Percentiles rank a stretch among this genome's conserved stretches.
phyloP scores from a whole-genome alignment of 2,113 vertebrate genomes.

The Ramphastos sulfuratus region DNA sequence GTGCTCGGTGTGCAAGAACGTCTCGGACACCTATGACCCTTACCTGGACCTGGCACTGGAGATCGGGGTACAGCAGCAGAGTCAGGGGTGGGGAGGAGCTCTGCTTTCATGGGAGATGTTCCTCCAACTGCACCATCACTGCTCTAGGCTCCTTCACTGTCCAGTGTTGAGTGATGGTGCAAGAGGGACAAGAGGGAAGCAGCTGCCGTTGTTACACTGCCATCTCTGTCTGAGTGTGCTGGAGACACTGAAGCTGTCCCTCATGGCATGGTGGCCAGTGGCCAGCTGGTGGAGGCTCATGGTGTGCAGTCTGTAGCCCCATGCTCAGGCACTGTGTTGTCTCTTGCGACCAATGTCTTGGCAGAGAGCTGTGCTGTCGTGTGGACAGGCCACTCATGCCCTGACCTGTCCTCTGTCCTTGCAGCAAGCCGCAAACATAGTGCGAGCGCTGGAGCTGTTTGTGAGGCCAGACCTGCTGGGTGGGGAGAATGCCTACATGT shows the following conservation, averaged over 20 bases:
- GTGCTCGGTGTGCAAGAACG: slow-evolving; percentile 90
- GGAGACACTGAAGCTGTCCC: background rate
- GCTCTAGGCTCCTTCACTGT: background rate
- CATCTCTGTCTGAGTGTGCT: fast-evolving
- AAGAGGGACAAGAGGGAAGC: background rate
- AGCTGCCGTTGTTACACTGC: fast-evolving
- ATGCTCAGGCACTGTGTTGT: background rate
- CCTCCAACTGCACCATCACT: fast-evolving
- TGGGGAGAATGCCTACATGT: slow-evolving; percentile 96
- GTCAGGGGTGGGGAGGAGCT: background rate
- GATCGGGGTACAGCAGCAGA: slow-evolving; percentile 80
- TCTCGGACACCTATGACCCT: slow-evolving; percentile 94
- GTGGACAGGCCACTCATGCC: fast-evolving
- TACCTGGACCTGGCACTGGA: slow-evolving; percentile 93
- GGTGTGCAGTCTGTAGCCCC: background rate
- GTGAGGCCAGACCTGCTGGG: slow-evolving; percentile 90
- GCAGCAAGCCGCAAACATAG: slow-evolving; percentile 89
- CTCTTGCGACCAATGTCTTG: fast-evolving
- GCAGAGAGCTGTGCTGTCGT: background rate
- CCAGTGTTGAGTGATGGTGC: fast-evolving
- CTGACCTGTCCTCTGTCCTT: background rate
- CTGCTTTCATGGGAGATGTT: fast-evolving
- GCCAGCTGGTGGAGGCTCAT: background rate
- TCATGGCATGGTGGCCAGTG: fast-evolving
- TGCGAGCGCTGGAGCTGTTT: slow-evolving; percentile 90